Conservation (phyloP, 1,140 invertebrate genomes). For the Trachymyrmex cornetzi region DNA sequence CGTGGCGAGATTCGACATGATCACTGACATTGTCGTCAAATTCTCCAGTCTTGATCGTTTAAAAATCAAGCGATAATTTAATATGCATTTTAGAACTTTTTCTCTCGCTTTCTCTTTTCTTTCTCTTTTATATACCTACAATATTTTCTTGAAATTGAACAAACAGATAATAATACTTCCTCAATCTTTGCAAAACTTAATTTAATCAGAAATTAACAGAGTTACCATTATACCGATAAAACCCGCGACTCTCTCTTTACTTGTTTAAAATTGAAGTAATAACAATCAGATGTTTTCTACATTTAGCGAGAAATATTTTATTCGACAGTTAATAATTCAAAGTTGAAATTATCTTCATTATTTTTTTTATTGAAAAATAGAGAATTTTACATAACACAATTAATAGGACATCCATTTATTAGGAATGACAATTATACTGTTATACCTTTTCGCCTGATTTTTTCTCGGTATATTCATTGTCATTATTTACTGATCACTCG, state of each 20-base stretch:
- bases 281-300: too few relatives aligned
- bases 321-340: not conserved
- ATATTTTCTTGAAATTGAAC: not conserved
- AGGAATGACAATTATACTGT: not conserved
- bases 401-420: not conserved
- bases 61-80: not conserved
- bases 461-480: conserved; percentile 17
- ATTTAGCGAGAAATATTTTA: not conserved
- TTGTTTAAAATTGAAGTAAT: not conserved
- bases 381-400: not conserved
- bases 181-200: not conserved
- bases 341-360: not conserved
- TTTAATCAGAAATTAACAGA: not conserved
- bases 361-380: conserved; percentile 3
- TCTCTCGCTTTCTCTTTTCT: too few relatives aligned
- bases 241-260: not conserved
- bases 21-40: not conserved
- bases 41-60: not conserved
- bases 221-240: not conserved
- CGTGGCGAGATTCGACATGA: not conserved
- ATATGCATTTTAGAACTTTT: not conserved
- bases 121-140: not conserved
- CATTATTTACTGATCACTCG: conserved; percentile 63
- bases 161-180: too few relatives aligned
- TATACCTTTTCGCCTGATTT: not conserved